Evolutionary conservation across 2,888 invertebrate genomes (phyloP).

Genomic region (Limnephilus lunatus): DNA sequence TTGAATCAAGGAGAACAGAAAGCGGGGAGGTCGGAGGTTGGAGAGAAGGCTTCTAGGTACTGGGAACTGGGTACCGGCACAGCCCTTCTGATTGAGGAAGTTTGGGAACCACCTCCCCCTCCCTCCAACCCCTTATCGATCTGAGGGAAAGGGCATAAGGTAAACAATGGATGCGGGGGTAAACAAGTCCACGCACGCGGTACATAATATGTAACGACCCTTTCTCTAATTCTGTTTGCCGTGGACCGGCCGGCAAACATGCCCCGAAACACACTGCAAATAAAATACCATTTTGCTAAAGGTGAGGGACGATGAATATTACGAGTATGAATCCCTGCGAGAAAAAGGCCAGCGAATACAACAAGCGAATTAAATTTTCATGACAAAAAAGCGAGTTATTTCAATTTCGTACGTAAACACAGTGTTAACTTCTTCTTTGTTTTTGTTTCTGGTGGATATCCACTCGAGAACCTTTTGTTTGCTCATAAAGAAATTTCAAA

Average conservation of each 20-base stretch:
- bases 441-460: neutral
- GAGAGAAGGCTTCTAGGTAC: conserved; percentile 17
- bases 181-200: conserved; percentile 65
- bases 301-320: conserved; percentile 49
- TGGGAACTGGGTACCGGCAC: conserved; percentile 20
- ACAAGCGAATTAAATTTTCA: conserved; percentile 42
- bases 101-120: conserved; percentile 47
- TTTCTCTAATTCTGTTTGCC: conserved; percentile 66
- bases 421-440: conserved; percentile 7
- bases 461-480: neutral
- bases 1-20: conserved; percentile 65
- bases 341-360: conserved; percentile 40
- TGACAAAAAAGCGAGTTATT: conserved; percentile 34
- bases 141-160: conserved; percentile 66
- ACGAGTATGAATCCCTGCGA: conserved; percentile 44
- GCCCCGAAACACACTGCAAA: conserved; percentile 65
- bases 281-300: conserved; percentile 66
- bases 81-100: conserved; percentile 65
- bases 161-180: conserved; percentile 66
- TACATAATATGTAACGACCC: conserved; percentile 62
- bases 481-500: neutral
- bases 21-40: conserved; percentile 48
- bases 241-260: conserved; percentile 65
- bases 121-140: conserved; percentile 64
- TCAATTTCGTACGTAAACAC: conserved; percentile 33